Conservation (phyloP, 2,113 vertebrate genomes). For the Carollia perspicillata region DNA sequence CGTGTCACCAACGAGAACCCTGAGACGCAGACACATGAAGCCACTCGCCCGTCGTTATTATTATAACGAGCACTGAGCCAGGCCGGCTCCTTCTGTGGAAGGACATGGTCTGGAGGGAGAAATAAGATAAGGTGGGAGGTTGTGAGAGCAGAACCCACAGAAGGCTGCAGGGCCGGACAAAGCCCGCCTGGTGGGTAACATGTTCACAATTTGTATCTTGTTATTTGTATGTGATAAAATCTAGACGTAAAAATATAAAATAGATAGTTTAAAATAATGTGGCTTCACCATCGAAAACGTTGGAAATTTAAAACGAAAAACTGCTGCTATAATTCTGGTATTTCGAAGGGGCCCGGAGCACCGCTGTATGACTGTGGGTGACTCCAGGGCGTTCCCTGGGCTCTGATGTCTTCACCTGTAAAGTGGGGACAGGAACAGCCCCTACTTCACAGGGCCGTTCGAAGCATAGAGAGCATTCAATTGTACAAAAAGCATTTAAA, state of each 20-base stretch:
- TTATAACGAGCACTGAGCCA: not conserved
- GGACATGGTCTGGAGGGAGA: not conserved
- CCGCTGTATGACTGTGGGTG: not conserved
- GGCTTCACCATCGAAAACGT: not conserved
- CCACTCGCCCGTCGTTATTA: not conserved
- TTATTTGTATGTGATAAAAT: not conserved
- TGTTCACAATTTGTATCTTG: not conserved
- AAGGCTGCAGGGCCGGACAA: not conserved
- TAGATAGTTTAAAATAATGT: not conserved
- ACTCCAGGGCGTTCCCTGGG: not conserved
- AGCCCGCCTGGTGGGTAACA: not conserved
- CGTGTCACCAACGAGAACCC: not conserved
- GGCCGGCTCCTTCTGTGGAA: not conserved
- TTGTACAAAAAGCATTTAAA: not conserved
- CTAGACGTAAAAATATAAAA: not conserved
- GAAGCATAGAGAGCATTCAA: not conserved
- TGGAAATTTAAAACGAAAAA: not conserved
- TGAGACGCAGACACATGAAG: not conserved
- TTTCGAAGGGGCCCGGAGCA: not conserved
- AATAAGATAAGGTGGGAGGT: not conserved
- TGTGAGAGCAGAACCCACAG: not conserved
- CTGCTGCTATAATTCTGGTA: not conserved
- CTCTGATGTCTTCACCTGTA: not conserved
- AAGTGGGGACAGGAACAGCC: not conserved
- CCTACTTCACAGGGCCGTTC: not conserved